Evolutionary conservation across 2,113 vertebrate genomes (phyloP).

Genomic region (Galbula dea): DNA sequence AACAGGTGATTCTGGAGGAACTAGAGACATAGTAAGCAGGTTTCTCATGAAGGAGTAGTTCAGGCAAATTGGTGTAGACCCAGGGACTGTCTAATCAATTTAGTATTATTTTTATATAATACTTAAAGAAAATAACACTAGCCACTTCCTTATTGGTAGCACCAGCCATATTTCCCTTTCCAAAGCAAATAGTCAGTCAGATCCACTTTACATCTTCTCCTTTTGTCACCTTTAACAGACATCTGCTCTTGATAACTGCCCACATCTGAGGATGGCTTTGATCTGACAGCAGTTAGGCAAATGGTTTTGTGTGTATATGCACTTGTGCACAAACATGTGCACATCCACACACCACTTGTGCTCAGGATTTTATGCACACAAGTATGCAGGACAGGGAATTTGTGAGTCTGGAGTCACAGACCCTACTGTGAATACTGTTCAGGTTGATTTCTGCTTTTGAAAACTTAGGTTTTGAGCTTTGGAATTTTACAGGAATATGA

Average conservation of each 20-base stretch:
- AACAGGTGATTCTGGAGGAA: not conserved
- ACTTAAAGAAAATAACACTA: not conserved
- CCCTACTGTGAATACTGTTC: not conserved
- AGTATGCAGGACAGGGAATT: not conserved
- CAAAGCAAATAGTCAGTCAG: not conserved
- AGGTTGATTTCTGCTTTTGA: not conserved
- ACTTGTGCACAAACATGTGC: too few species aligned
- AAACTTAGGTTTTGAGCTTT: not conserved
- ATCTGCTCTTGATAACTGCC: not conserved
- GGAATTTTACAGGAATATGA: not conserved
- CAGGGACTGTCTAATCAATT: not conserved
- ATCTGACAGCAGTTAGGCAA: not conserved
- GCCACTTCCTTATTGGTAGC: not conserved
- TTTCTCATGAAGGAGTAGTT: not conserved
- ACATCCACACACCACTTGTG: not conserved
- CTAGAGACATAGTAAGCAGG: not conserved
- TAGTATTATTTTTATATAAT: not conserved
- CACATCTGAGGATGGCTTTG: not conserved
- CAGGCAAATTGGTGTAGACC: not conserved
- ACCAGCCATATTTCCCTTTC: not conserved
- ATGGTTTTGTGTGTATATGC: rapidly evolving
- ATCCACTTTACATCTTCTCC: not conserved
- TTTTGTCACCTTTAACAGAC: not conserved
- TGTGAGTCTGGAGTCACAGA: not conserved
- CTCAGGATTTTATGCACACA: not conserved